Evolutionary conservation across 2,797 vertebrate species (phyloP).

Genomic region (Enteromius viviparus): DNA sequence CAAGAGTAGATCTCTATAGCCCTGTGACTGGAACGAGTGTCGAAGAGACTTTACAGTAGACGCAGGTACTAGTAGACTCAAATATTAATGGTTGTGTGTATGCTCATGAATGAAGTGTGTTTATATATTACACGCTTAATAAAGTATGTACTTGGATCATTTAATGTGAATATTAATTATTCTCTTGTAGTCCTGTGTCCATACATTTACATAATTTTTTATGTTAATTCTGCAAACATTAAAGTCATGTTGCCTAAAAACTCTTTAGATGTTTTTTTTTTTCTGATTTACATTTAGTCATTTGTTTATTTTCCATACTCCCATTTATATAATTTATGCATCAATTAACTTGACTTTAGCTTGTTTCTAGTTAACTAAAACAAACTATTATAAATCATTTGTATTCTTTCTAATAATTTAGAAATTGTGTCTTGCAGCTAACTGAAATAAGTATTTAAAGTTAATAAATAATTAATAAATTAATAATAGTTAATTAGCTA

Average conservation of each 20-base stretch:
- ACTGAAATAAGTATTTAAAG: neutral
- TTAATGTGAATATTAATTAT: slow-evolving; percentile 1
- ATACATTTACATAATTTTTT: neutral
- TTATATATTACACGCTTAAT: slow-evolving; percentile 32
- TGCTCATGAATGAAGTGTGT: slow-evolving; percentile 5
- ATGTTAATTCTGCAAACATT: neutral
- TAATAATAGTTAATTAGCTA: neutral
- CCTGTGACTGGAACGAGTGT: slow-evolving; percentile 11
- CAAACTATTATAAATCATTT: neutral
- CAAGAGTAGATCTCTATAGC: slow-evolving; percentile 21
- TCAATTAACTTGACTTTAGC: neutral
- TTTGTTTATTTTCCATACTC: neutral
- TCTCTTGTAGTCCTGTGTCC: neutral
- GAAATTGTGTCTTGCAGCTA: neutral
- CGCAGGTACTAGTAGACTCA: neutral
- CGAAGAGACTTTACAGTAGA: neutral
- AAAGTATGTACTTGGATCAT: slow-evolving; percentile 23
- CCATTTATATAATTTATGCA: neutral
- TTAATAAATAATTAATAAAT: neutral
- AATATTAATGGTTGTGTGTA: slow-evolving; percentile 10
- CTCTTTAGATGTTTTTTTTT: neutral
- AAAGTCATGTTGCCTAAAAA: neutral
- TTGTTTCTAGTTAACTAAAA: neutral
- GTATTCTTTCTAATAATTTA: neutral
- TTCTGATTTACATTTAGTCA: neutral